These are phyloP conservation scores for Sepiola atlantica DNA, from an alignment of 2,888 invertebrate genomes.

Conservation along the genomic window DNA sequence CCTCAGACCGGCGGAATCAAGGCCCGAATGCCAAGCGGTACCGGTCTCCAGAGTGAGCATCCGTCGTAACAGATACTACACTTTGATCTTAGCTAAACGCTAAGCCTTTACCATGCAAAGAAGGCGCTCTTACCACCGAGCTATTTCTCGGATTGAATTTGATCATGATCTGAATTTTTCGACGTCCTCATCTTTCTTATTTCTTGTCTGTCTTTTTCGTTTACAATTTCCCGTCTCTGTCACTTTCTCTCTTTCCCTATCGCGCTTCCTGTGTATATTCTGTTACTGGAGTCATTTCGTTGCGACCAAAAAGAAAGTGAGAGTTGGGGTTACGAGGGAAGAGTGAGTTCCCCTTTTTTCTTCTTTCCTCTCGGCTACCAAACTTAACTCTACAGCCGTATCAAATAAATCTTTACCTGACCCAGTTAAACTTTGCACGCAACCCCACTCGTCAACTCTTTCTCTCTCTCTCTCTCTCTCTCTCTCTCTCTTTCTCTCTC, in stretches of 20 bases:
- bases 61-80: too few relatives aligned
- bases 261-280: background rate
- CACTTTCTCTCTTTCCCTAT: background rate
- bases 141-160: too few relatives aligned
- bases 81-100: too few relatives aligned
- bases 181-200: background rate
- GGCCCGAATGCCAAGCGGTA: too few relatives aligned
- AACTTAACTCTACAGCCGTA: background rate
- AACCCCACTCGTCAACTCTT: background rate
- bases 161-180: too few relatives aligned
- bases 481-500: background rate
- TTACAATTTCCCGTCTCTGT: background rate
- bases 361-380: background rate
- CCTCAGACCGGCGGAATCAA: too few relatives aligned
- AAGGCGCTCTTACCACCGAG: too few relatives aligned
- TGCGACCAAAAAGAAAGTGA: background rate
- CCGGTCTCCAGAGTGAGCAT: too few relatives aligned
- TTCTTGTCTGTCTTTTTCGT: background rate
- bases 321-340: background rate
- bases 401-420: constrained; percentile 20
- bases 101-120: too few relatives aligned
- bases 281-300: background rate
- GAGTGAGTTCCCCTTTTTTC: background rate
- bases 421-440: background rate
- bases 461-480: background rate